Percentiles rank a stretch among this genome's conserved stretches.
These are phyloP conservation scores for Sinodicranocentrus sp. DNA, from an alignment of 2,888 invertebrate species.

Conservation along the genomic window DNA sequence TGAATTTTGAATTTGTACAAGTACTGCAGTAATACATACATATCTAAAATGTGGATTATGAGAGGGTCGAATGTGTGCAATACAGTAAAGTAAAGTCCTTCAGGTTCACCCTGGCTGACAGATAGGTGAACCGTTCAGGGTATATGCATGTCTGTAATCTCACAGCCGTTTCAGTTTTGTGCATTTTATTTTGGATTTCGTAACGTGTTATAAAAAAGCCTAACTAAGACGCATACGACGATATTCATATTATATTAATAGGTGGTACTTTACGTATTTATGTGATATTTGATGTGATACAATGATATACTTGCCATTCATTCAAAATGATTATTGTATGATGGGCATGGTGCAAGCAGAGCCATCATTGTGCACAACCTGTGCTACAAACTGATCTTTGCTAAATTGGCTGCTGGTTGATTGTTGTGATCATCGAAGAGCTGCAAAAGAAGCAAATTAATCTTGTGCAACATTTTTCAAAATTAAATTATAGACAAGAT, in stretches of 20 bases:
- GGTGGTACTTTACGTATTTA: not conserved
- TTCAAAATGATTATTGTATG: not conserved
- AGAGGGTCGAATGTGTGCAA: not conserved
- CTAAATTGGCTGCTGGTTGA: no score
- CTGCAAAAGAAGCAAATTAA: no score
- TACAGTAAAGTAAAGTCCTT: not conserved
- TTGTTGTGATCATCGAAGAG: no score
- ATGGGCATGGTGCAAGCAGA: conserved; percentile 4
- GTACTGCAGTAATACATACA: no score
- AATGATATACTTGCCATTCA: not conserved
- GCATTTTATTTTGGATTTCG: not conserved
- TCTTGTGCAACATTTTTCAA: no score
- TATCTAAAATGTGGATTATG: not conserved
- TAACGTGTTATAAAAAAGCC: not conserved
- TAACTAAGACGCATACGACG: not conserved
- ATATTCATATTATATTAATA: not conserved
- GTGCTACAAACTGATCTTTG: not conserved
- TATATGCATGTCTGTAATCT: not conserved
- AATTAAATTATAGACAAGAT: no score
- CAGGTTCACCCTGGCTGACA: no score
- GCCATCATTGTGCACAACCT: not conserved
- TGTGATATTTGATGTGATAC: not conserved
- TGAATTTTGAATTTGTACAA: no score
- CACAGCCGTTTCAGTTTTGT: conserved; percentile 8
- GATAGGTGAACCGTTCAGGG: no score